Percentiles rank a stretch among this genome's conserved stretches.
phyloP scores from a whole-genome alignment of 2,797 vertebrate genomes.

The Agapornis canus region DNA sequence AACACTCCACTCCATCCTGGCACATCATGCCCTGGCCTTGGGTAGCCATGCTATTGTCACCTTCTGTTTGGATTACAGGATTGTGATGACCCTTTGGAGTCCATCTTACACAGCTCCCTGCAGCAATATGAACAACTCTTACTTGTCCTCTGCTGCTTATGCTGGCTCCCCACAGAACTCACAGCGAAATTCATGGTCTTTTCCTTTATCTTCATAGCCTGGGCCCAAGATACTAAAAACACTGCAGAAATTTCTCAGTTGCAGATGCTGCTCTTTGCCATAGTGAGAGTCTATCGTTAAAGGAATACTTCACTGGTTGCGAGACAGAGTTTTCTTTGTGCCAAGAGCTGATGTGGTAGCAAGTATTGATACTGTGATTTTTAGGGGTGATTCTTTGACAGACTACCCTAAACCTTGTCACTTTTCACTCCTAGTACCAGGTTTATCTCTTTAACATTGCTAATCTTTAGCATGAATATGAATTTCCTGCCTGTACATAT shows the following conservation, averaged over 20 bases:
- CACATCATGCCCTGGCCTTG: background rate
- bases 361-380: background rate
- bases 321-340: background rate
- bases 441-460: background rate
- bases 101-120: background rate
- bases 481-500: background rate
- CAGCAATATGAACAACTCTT: background rate
- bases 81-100: background rate
- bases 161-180: background rate
- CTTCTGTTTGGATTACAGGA: background rate
- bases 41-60: background rate
- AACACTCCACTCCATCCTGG: background rate
- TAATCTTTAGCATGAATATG: background rate
- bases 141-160: background rate
- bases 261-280: background rate
- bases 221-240: background rate
- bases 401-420: background rate
- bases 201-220: background rate
- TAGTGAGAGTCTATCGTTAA: background rate
- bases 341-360: background rate
- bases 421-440: background rate
- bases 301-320: background rate
- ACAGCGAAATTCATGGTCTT: background rate
- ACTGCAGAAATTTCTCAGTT: background rate
- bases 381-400: background rate